Conservation (phyloP, 30 jellyfish, hydroid and myxozoan species). For the Kudoa iwatai region DNA sequence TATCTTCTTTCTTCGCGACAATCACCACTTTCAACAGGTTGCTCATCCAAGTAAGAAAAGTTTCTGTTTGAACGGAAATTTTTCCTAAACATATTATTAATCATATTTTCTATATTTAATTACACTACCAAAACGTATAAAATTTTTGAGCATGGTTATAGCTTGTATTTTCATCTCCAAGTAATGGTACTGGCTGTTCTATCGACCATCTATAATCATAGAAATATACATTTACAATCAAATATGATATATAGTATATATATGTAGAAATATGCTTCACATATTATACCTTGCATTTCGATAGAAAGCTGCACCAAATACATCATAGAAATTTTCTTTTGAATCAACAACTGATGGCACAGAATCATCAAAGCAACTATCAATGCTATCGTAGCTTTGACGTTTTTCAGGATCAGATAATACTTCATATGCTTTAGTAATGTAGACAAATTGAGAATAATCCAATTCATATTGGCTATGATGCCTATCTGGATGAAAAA, state of each 20-base stretch:
- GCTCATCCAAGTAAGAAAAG: slow-evolving; percentile 32
- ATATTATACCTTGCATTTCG: slow-evolving; percentile 48
- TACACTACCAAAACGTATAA: slow-evolving; percentile 60
- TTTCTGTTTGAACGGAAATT: slow-evolving; percentile 50
- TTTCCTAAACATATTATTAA: slow-evolving; percentile 33
- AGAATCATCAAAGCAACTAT: slow-evolving; percentile 17
- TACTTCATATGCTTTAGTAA: slow-evolving; percentile 40
- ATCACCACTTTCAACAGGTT: no score
- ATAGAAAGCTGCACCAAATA: slow-evolving; percentile 6
- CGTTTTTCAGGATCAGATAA: slow-evolving; percentile 16
- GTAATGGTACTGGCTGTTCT: slow-evolving; percentile 25
- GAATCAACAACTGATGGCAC: slow-evolving; percentile 11
- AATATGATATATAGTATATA: no score
- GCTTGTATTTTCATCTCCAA: slow-evolving; percentile 19
- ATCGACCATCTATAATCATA: slow-evolving; percentile 58
- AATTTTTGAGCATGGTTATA: slow-evolving; percentile 25
- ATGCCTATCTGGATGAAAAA: slow-evolving; percentile 64
- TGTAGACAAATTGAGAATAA: slow-evolving; percentile 44
- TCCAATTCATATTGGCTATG: slow-evolving; percentile 10
- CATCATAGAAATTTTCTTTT: slow-evolving; percentile 31
- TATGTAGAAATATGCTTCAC: no score
- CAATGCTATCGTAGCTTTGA: slow-evolving; percentile 63
- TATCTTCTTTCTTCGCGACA: slow-evolving; percentile 86
- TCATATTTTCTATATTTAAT: no score
- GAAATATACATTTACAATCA: no score